phyloP scores from a whole-genome alignment of 2,797 vertebrate genomes.

The Taenioides sp. region DNA sequence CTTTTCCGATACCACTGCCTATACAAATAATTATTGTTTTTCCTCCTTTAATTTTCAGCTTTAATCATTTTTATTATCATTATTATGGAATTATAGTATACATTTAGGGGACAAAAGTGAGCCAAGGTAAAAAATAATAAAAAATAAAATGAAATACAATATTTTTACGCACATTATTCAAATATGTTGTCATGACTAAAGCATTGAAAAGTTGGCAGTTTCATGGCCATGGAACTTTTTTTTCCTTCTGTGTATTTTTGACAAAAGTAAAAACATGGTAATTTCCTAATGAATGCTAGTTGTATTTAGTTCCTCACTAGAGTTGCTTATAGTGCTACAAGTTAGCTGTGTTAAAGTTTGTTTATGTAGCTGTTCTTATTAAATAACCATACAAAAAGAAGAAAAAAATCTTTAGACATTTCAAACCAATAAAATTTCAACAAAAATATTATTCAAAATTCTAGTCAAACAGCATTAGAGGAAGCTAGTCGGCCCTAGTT shows the following conservation, averaged over 20 bases:
- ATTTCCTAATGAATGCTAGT: background rate
- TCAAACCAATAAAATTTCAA: background rate
- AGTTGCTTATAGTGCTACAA: too few relatives aligned
- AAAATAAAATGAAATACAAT: too few relatives aligned
- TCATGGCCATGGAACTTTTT: background rate
- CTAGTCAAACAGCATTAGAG: background rate
- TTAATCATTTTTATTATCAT: background rate
- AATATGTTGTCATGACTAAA: background rate
- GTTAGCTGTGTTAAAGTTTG: too few relatives aligned
- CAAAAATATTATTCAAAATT: too few relatives aligned
- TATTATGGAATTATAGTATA: background rate
- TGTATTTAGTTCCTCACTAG: too few relatives aligned
- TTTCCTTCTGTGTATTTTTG: background rate
- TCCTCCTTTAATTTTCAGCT: background rate
- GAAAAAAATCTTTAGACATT: background rate
- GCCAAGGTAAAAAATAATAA: background rate
- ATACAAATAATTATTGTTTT: background rate
- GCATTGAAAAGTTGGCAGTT: background rate
- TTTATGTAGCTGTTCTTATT: too few relatives aligned
- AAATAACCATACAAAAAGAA: too few relatives aligned
- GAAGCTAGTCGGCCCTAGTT: background rate
- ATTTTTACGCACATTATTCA: too few relatives aligned
- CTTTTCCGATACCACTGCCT: conserved; percentile 30
- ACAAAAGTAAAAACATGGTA: background rate
- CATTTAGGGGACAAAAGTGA: background rate